These are phyloP conservation scores for Indri indri DNA, from an alignment of 2,113 vertebrate species.

Conservation along the genomic window DNA sequence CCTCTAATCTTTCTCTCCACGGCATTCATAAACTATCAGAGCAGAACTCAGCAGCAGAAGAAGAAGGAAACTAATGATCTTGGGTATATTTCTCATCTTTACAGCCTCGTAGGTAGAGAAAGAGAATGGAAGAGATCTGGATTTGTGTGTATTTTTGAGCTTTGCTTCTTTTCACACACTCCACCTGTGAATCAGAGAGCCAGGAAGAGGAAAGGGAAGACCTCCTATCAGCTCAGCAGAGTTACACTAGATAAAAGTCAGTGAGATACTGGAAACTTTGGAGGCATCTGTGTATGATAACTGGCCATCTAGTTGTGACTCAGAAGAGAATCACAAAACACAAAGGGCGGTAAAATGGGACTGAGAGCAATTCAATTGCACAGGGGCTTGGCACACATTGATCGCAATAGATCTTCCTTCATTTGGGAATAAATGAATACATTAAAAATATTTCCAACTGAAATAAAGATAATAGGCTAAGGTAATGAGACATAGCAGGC, in stretches of 20 bases:
- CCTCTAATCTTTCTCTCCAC: background rate
- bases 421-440: background rate
- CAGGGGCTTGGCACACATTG: background rate
- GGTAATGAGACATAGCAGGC: background rate
- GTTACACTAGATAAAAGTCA: background rate
- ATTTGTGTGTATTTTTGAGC: background rate
- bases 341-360: background rate
- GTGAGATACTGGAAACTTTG: background rate
- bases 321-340: background rate
- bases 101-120: background rate
- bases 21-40: background rate
- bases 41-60: background rate
- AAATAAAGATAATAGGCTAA: background rate
- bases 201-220: background rate
- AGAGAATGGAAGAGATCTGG: background rate
- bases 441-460: background rate
- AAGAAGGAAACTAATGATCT: background rate
- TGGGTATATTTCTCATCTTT: background rate
- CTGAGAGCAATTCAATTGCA: background rate
- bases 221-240: rapidly evolving
- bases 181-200: background rate
- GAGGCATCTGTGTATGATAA: background rate
- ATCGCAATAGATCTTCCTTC: background rate
- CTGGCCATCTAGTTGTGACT: background rate
- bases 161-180: background rate